Base-by-base conservation (phyloP, 1,140 invertebrate genomes). In the Dufourea novaeangliae region DNA sequence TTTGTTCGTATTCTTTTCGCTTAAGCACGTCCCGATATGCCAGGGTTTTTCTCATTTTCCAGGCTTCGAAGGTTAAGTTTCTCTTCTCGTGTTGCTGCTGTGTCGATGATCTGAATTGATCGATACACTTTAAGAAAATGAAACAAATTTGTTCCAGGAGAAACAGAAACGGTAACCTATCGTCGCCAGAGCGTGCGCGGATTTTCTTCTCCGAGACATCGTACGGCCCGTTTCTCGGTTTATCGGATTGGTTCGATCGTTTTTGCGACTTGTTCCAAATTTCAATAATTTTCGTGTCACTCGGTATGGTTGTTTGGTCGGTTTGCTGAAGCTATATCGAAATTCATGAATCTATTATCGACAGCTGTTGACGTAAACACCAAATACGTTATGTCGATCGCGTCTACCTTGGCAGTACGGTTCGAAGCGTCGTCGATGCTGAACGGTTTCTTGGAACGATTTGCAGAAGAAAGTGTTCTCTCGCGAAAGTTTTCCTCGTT, bases 11-110 rank as follows among this genome's bases (percentile, higher is more conserved):
- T 71, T 86, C 56, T n/a, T 70, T 54, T 66, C 75, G 41, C n/a
- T 61, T 64, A 1, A 77, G 17, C 2, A 80, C 20, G n/a, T 37
- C 66, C 27, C 54, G 71, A 37, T 79, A 79, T 1, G 11, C 52
- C 3, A 59, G 34, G 1, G 46, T 83, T 37, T 87, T 86, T 25
- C 29, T 70, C 29, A 59, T 62, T n/a, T 80, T 87, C 86, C 85
- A 87, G 62, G 44, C 62, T 11, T 87, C 80, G n/a, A 86, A 87
- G 8, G 83, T 66, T 25, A 73, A 62, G n/a, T n/a, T n/a, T 37
- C n/a, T 46, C 22, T 37, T 67, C n/a, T 25, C 29, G 20, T 7
- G 66, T 78, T 5, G n/a, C 12, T 8, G 20, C 25, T 73, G 46
- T 17, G 50, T 57, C 22, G 66, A 3, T 29, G 22, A 46, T n/a